phyloP scores from a whole-genome alignment of 2,797 vertebrate species.

The Petrocephalus schoutedeni region DNA sequence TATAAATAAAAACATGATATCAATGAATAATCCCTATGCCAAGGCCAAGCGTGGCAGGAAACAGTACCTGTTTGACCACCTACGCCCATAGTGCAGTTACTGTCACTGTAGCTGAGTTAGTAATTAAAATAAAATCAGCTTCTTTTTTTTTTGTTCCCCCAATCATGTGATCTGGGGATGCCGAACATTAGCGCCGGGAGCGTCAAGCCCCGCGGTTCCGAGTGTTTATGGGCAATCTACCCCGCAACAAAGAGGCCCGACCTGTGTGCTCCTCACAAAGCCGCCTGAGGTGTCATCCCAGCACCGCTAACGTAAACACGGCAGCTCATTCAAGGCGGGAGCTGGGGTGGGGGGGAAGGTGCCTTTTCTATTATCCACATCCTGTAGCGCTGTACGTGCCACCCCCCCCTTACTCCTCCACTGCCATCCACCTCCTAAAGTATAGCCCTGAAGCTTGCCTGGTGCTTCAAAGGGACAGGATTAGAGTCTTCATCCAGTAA shows the following conservation, averaged over 20 bases:
- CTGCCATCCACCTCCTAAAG: constrained; percentile 62
- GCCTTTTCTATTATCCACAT: constrained; percentile 29
- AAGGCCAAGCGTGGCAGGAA: not conserved
- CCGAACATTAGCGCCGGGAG: constrained; percentile 56
- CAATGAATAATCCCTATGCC: not conserved
- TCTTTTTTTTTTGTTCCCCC: not conserved
- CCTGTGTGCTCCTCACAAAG: constrained; percentile 55
- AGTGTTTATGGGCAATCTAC: constrained; percentile 59
- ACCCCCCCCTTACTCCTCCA: constrained; percentile 41
- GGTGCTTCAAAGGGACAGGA: constrained; percentile 87
- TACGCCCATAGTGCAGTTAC: not conserved
- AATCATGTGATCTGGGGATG: constrained; percentile 5
- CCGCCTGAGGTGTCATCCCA: constrained; percentile 62
- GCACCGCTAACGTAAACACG: constrained; percentile 57
- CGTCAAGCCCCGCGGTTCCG: constrained; percentile 51
- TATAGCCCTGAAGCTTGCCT: constrained; percentile 79
- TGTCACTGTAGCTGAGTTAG: not conserved
- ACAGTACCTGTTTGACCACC: not conserved
- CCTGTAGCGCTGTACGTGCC: constrained; percentile 46
- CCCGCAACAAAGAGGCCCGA: constrained; percentile 44
- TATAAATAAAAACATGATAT: not conserved
- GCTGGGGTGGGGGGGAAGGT: constrained; percentile 14
- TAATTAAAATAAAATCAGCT: not conserved
- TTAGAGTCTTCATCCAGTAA: constrained; percentile 93
- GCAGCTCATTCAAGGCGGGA: constrained; percentile 55